These are phyloP conservation scores for Poeciliopsis occidentalis DNA, from an alignment of 2,113 vertebrate species.

Conservation along the genomic window DNA sequence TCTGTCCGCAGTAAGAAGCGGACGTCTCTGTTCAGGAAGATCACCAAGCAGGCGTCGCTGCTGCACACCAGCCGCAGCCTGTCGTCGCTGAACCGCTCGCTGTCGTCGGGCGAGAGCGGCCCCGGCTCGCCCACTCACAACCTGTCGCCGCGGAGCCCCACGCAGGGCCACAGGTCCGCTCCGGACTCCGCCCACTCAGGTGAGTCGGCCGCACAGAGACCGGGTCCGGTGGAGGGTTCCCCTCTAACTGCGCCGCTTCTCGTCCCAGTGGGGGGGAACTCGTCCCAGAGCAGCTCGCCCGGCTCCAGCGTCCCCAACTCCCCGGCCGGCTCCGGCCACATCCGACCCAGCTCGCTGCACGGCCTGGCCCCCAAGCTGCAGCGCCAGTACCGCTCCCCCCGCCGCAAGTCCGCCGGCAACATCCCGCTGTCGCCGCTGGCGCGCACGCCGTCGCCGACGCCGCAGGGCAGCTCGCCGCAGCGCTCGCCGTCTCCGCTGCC, in stretches of 20 bases:
- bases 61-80: conserved; percentile 96
- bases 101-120: conserved; percentile 95
- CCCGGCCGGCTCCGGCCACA: conserved; percentile 93
- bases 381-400: conserved; percentile 93
- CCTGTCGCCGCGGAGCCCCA: conserved; percentile 93
- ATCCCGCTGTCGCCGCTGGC: conserved; percentile 95
- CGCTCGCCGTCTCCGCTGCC: conserved; percentile 92
- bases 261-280: conserved; percentile 88
- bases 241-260: no score
- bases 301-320: conserved; percentile 96
- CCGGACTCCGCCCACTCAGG: conserved; percentile 92
- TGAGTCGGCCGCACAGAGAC: conserved; percentile 46
- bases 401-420: conserved; percentile 95
- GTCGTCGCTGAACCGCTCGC: conserved; percentile 93
- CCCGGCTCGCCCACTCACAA: conserved; percentile 94
- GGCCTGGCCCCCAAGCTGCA: conserved; percentile 96
- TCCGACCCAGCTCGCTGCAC: conserved; percentile 94
- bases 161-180: conserved; percentile 89
- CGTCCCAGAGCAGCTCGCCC: conserved; percentile 97
- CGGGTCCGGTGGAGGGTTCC: no score
- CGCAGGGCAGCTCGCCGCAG: conserved; percentile 90
- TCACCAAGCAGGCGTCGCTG: conserved; percentile 92
- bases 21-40: conserved; percentile 92
- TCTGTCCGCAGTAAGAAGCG: conserved; percentile 85
- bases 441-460: conserved; percentile 93